Base-by-base conservation (phyloP, 1,140 invertebrate species). In the Hylyphantes graminicola region DNA sequence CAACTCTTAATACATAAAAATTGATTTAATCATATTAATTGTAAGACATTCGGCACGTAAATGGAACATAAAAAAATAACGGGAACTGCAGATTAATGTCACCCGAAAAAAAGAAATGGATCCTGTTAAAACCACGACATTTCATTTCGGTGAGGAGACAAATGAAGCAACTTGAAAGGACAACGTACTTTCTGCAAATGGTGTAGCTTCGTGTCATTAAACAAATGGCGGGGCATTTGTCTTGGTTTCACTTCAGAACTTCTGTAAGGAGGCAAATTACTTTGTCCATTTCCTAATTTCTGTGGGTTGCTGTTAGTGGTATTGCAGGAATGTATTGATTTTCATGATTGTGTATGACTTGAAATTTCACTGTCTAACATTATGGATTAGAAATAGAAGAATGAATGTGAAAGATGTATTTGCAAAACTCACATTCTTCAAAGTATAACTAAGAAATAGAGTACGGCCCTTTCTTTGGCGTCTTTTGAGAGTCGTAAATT, bases 101-200 rank as follows among this genome's bases (percentile, higher is more conserved):
- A 12, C 15, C 51, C 53, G 8, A 73, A 73, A 73, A 19, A 19
- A 61, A 61, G 17, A 17, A 57, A 73, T 55, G 53, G 17, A 73
- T 55, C 17, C 21, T 54, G 51, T 73, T 73, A 73, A 73, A 73
- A 73, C 70, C 70, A 19, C 70, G 70, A 73, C 70, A 55, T 73
- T 73, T 73, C 53, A 73, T 73, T 73, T 73, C 70, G 15, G 8
- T 19, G 17, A 13, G n/a, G 55, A 73, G 70, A 73, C 19, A 73
- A 73, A 73, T 19, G 70, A 73, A 51, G 17, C 70, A 55, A 21
- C 53, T 73, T 73, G n/a, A 73, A 19, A 48, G 21, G 70, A 19
- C 19, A n/a, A 7, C 11, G n/a, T 67, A 35, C 70, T 75, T 8
- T 53, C 15, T 61, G 19, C 73, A 54, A 50, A 50, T 61, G 55